phyloP scores from a whole-genome alignment of 2,113 vertebrate genomes.

The Crypturellus undulatus region DNA sequence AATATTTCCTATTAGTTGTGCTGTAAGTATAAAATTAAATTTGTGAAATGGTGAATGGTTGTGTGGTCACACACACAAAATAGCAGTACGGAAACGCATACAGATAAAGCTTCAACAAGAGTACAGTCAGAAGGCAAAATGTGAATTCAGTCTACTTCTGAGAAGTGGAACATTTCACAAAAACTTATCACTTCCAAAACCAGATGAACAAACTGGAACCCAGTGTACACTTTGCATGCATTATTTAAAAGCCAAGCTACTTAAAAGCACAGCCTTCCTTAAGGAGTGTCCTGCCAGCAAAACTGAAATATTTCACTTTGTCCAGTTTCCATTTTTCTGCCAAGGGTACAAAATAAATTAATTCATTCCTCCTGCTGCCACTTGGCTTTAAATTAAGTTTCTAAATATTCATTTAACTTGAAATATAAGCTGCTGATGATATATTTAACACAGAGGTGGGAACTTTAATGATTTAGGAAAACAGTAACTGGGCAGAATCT shows the following conservation, averaged over 20 bases:
- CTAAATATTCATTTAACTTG: neutral
- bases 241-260: neutral
- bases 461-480: neutral
- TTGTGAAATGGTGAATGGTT: neutral
- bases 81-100: neutral
- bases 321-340: neutral
- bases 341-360: neutral
- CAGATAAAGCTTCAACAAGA: neutral
- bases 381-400: neutral
- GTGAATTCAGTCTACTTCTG: neutral
- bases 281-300: neutral
- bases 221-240: neutral
- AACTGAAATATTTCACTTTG: conserved; percentile 33
- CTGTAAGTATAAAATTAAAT: neutral
- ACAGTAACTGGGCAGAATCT: neutral
- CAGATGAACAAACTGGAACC: neutral
- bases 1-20: neutral
- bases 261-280: neutral
- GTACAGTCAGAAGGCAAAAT: neutral
- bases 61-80: neutral
- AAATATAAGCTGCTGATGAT: neutral
- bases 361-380: conserved; percentile 3
- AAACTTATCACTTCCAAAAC: neutral
- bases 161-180: neutral
- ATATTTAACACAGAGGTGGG: neutral